Percentiles rank a stretch among this genome's conserved stretches.
These are phyloP conservation scores for Eudyptes chrysolophus DNA, from an alignment of 2,113 vertebrate species.

Conservation along the genomic window DNA sequence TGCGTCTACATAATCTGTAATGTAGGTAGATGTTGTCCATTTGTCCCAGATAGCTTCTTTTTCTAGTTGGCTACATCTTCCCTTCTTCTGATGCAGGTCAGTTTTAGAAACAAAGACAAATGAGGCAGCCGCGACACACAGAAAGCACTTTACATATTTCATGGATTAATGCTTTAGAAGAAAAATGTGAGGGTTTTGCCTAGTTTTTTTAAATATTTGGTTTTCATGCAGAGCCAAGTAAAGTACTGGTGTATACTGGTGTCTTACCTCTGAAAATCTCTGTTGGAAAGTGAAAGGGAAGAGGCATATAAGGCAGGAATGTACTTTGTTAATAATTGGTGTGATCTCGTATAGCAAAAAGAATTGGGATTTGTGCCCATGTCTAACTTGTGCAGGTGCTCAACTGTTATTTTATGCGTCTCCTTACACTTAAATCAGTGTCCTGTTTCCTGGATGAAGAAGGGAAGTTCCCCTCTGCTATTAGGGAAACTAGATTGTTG, in stretches of 20 bases:
- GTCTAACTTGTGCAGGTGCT: background rate
- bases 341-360: background rate
- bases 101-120: background rate
- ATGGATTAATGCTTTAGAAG: background rate
- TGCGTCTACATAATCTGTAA: background rate
- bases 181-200: background rate
- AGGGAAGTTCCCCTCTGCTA: background rate
- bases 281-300: background rate
- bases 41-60: background rate
- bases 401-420: background rate
- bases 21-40: background rate
- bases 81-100: background rate
- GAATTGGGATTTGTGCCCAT: background rate
- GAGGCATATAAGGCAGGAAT: background rate
- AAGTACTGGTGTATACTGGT: background rate
- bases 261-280: background rate
- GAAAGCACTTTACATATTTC: background rate
- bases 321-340: background rate
- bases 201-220: background rate
- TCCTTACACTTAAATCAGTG: background rate
- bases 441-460: background rate
- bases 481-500: background rate
- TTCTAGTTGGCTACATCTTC: background rate
- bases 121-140: background rate
- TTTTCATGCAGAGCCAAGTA: background rate